Percentiles rank a stretch among this genome's conserved stretches.
Evolutionary conservation across 2,797 vertebrate genomes (phyloP).

Genomic region (Astyanax mexicanus): DNA sequence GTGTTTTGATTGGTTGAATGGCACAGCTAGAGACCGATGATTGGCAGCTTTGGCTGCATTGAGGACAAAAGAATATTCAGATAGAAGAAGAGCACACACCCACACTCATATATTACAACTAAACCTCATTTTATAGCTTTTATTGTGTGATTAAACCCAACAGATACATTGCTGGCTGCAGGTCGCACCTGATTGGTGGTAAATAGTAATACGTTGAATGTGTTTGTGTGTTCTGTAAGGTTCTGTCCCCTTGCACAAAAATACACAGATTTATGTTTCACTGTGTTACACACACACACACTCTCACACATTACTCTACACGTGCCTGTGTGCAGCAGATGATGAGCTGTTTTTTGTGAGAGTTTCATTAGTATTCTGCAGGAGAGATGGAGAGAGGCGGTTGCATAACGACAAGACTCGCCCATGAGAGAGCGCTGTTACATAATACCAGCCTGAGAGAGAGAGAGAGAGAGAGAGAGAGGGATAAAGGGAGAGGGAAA

Average conservation of each 20-base stretch:
- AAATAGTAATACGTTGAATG: no score
- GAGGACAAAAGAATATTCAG: background rate
- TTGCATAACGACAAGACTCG: constrained; percentile 79
- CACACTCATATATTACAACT: no score
- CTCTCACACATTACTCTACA: background rate
- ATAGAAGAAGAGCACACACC: no score
- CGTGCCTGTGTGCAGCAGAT: background rate
- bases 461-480: constrained; percentile 28
- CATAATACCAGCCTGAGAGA: constrained; percentile 73
- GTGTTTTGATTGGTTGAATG: constrained; percentile 17
- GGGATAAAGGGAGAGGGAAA: background rate
- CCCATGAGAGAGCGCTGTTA: constrained; percentile 74
- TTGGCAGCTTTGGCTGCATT: background rate
- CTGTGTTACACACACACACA: background rate
- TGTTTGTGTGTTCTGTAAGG: background rate
- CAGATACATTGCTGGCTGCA: no score
- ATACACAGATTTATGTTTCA: background rate
- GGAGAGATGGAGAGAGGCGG: constrained; percentile 57
- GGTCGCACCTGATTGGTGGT: no score
- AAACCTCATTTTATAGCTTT: no score
- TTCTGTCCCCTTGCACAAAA: background rate
- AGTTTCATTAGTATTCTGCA: constrained; percentile 75
- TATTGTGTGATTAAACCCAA: no score
- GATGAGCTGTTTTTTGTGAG: constrained; percentile 25
- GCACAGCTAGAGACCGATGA: background rate